A percentile compares a stretch with the other conserved stretches of the same genome.
These are phyloP conservation scores for Amblyraja radiata DNA, from an alignment of 2,797 vertebrate genomes.

Conservation along the genomic window DNA sequence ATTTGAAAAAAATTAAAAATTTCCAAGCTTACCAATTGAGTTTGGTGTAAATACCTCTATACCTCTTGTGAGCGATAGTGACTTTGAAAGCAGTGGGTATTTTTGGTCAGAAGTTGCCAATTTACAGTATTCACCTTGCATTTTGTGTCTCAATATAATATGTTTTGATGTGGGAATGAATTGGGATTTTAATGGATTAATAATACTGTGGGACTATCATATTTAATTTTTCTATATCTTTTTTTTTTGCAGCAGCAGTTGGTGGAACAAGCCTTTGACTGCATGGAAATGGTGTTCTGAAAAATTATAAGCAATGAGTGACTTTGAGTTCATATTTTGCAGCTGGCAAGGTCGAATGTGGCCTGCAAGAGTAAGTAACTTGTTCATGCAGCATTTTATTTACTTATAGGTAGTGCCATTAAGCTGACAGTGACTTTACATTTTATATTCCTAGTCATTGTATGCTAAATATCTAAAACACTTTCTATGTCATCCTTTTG, in stretches of 20 bases:
- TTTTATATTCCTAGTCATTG: neutral
- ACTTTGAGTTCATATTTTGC: conserved; percentile 54
- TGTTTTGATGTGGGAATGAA: neutral
- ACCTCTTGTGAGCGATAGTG: neutral
- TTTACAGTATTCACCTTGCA: neutral
- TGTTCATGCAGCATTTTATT: neutral
- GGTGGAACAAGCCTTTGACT: neutral
- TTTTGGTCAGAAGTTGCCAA: neutral
- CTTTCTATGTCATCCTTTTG: neutral
- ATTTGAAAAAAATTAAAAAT: neutral
- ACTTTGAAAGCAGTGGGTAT: neutral
- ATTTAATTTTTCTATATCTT: neutral
- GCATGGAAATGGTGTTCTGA: neutral
- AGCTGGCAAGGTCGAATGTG: conserved; percentile 55
- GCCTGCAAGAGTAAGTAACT: conserved; percentile 60
- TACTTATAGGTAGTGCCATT: neutral
- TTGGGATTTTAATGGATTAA: neutral
- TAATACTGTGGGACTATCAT: neutral
- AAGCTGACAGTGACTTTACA: neutral
- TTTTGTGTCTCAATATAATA: neutral
- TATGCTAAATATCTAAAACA: neutral
- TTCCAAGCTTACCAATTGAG: neutral
- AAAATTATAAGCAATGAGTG: neutral
- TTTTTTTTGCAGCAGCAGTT: neutral
- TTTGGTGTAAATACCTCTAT: neutral